Conservation (phyloP, 2,888 invertebrate genomes). For the Masnerella sp. region DNA sequence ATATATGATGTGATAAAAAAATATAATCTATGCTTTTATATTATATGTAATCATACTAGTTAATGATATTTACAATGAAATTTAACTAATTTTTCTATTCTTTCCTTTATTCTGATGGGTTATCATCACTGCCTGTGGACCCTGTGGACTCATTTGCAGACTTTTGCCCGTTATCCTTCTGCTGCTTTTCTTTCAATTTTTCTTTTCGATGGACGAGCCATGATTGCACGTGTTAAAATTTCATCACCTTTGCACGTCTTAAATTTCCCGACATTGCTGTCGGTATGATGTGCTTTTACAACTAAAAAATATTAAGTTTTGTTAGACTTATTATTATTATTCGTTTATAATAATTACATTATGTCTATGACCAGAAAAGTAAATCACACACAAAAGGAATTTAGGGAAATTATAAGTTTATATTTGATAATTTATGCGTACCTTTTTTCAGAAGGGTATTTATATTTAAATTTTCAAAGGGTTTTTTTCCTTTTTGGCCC, state of each 20-base stretch:
- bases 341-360: background rate
- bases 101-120: no score
- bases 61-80: no score
- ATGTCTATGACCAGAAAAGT: background rate
- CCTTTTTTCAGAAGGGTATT: slow-evolving; percentile 8
- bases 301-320: slow-evolving; percentile 9
- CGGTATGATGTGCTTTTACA: slow-evolving; percentile 7
- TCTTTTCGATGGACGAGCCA: slow-evolving; percentile 14
- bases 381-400: no score
- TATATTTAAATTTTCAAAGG: slow-evolving; percentile 7
- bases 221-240: slow-evolving; percentile 8
- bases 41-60: no score
- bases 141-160: background rate
- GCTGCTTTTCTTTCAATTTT: slow-evolving; percentile 1
- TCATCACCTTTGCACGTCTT: no score
- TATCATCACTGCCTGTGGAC: background rate
- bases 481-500: slow-evolving; percentile 18
- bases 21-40: no score
- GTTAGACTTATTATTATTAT: background rate
- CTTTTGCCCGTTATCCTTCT: no score
- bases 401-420: background rate
- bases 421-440: slow-evolving; percentile 5
- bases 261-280: slow-evolving; percentile 6
- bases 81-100: no score
- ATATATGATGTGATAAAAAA: no score